A percentile compares a stretch with the other conserved stretches of the same genome.
Evolutionary conservation across 2,113 vertebrate genomes (phyloP).

Genomic region (Sinocyclocheilus rhinocerous): DNA sequence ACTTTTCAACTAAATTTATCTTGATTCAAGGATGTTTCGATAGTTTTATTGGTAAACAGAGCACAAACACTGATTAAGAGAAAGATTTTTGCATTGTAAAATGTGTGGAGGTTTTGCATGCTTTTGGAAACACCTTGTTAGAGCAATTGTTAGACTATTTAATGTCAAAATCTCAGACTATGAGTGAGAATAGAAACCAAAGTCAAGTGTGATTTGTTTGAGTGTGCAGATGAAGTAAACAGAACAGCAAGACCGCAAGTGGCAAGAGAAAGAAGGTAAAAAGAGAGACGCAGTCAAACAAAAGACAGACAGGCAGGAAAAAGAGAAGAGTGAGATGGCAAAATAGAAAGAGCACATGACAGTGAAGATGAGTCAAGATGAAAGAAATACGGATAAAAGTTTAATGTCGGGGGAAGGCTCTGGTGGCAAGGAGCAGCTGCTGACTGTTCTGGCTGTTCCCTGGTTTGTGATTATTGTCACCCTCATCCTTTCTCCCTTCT

Average conservation of each 20-base stretch:
- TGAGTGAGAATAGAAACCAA: neutral
- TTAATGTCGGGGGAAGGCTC: neutral
- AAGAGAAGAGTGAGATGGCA: neutral
- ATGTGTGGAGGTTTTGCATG: neutral
- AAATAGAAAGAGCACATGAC: neutral
- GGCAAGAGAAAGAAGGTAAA: neutral
- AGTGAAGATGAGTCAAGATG: slow-evolving; percentile 11
- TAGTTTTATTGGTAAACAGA: neutral
- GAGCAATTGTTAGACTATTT: neutral
- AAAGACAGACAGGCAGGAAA: neutral
- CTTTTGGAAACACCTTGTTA: neutral
- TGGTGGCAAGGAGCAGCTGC: slow-evolving; percentile 19
- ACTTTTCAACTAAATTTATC: neutral
- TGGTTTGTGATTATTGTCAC: slow-evolving; percentile 11
- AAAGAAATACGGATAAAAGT: slow-evolving; percentile 19
- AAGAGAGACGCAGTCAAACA: slow-evolving; percentile 8
- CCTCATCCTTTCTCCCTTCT: slow-evolving; percentile 16
- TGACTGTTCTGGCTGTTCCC: slow-evolving; percentile 16
- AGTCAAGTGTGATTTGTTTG: neutral
- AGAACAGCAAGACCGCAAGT: neutral
- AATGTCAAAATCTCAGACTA: neutral
- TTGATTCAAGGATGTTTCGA: neutral
- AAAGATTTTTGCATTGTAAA: neutral
- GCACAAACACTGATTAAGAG: neutral
- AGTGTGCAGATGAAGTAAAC: neutral